Percentiles rank a stretch among this genome's conserved stretches.
Evolutionary conservation across 2,888 invertebrate species (phyloP).

Genomic region (Noctua fimbriata): DNA sequence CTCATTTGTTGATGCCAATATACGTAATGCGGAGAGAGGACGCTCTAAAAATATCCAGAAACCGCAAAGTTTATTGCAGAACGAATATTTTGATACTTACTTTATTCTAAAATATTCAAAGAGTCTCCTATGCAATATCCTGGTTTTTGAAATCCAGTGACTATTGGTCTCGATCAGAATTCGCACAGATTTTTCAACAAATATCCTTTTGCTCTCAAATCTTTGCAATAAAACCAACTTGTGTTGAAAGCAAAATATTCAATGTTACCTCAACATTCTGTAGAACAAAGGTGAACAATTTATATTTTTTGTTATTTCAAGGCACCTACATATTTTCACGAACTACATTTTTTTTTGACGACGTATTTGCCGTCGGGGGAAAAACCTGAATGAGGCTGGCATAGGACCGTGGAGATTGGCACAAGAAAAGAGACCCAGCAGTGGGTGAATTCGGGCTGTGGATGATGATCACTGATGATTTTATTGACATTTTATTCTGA

Average conservation of each 20-base stretch:
- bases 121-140: conserved; percentile 20
- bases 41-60: conserved; percentile 36
- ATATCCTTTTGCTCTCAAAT: conserved; percentile 35
- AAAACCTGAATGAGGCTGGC: no score
- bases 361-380: no score
- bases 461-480: no score
- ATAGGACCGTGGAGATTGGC: no score
- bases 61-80: conserved; percentile 24
- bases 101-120: conserved; percentile 43
- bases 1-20: conserved; percentile 52
- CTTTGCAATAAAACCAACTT: conserved; percentile 44
- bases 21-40: conserved; percentile 16
- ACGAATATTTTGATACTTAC: conserved; percentile 28
- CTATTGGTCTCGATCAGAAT: conserved; percentile 35
- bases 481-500: no score
- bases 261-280: conserved; percentile 20
- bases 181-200: conserved; percentile 40
- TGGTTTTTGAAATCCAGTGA: conserved; percentile 26
- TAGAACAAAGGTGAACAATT: conserved; percentile 31
- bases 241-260: conserved; percentile 50
- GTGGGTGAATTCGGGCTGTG: no score
- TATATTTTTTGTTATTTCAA: neutral
- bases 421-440: no score
- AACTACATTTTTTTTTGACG: no score
- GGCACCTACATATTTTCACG: neutral